Percentiles rank a stretch among this genome's conserved stretches.
Evolutionary conservation across 2,888 invertebrate genomes (phyloP).

Genomic region (Marronus borbonicus): DNA sequence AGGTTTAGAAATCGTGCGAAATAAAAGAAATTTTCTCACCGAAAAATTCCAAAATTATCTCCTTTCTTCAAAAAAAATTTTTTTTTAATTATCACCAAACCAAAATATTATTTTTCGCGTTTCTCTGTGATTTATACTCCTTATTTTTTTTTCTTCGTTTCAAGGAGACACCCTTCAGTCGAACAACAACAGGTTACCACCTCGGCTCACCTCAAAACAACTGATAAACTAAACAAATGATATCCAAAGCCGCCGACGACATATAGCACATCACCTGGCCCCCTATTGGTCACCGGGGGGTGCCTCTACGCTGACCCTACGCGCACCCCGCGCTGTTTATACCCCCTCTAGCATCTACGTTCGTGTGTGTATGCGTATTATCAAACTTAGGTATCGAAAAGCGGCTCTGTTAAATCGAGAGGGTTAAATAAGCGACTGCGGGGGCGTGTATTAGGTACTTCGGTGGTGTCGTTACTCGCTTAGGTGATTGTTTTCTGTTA

Average conservation of each 20-base stretch:
- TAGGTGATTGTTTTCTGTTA: no score
- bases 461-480: no score
- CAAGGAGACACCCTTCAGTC: not conserved
- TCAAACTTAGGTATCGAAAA: constrained; percentile 1
- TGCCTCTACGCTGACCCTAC: constrained; percentile 10
- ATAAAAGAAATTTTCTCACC: no score
- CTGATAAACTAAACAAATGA: constrained; percentile 10
- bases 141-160: not conserved
- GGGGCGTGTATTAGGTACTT: not conserved
- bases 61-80: no score
- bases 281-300: constrained; percentile 31
- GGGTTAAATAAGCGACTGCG: constrained; percentile 16
- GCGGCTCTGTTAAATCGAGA: not conserved
- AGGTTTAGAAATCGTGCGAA: no score
- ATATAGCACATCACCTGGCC: constrained; percentile 39
- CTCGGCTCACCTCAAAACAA: not conserved
- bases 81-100: no score
- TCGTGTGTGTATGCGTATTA: not conserved
- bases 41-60: not conserved
- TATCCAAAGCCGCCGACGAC: not conserved
- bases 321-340: constrained; percentile 31
- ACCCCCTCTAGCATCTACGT: not conserved
- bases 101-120: no score
- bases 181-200: constrained; percentile 15
- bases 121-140: no score